Conservation (phyloP, 2,797 vertebrate genomes). For the Pelodytes ibericus region DNA sequence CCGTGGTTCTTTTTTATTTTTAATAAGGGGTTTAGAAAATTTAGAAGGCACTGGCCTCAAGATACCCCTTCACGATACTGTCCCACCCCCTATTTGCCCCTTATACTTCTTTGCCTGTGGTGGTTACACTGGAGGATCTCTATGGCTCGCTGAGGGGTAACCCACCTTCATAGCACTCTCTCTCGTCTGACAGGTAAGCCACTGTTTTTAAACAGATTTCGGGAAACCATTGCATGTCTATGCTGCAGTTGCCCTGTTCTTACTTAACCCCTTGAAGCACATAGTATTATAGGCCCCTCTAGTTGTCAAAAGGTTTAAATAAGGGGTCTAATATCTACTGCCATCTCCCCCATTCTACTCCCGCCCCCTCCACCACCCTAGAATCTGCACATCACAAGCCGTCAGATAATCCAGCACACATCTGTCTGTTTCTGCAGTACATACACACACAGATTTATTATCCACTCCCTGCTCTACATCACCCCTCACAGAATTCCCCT, state of each 20-base stretch:
- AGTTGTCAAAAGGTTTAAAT: not conserved
- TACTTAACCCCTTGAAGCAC: conserved; percentile 30
- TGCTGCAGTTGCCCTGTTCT: not conserved
- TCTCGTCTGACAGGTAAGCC: conserved; percentile 47
- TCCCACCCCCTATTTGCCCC: conserved; percentile 11
- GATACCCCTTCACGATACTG: not conserved
- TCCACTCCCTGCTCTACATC: not conserved
- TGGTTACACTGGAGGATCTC: conserved; percentile 33
- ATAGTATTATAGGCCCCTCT: conserved; percentile 8
- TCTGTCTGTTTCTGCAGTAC: conserved; percentile 34
- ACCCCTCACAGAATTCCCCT: not conserved
- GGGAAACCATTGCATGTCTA: not conserved
- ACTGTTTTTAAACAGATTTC: not conserved
- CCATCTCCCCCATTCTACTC: not conserved
- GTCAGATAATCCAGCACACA: conserved; percentile 49
- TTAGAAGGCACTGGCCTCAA: conserved; percentile 4
- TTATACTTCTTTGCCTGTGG: conserved; percentile 19
- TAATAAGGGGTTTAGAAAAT: not conserved
- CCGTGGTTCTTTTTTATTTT: conserved; percentile 21
- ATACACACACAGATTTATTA: conserved; percentile 16
- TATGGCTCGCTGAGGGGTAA: conserved; percentile 39
- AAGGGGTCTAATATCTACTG: not conserved
- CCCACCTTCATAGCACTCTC: conserved; percentile 16
- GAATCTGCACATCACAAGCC: conserved; percentile 28
- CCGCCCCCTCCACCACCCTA: conserved; percentile 21